A percentile compares a stretch with the other conserved stretches of the same genome.
Conservation (phyloP, 2,113 vertebrate genomes). For the Daubentonia madagascariensis region DNA sequence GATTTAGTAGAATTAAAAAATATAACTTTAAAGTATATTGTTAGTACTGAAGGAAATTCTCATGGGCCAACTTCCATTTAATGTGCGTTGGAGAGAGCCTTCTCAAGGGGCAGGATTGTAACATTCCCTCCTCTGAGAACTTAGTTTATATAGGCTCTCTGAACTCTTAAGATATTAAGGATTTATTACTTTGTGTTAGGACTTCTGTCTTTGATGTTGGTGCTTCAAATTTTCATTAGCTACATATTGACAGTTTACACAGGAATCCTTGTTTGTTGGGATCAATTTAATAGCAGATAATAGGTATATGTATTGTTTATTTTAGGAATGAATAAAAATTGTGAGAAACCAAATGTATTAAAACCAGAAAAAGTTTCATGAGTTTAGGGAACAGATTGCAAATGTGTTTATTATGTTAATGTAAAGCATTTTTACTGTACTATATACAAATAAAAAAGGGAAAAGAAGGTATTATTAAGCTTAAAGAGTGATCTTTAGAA, state of each 20-base stretch:
- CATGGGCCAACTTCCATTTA: background rate
- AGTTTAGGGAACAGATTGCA: background rate
- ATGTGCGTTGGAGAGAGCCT: background rate
- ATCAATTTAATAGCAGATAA: slow-evolving; percentile 28
- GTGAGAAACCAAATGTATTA: background rate
- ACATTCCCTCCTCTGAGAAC: background rate
- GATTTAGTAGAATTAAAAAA: background rate
- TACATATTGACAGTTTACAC: background rate
- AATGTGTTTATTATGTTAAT: slow-evolving; percentile 27
- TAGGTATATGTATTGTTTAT: background rate
- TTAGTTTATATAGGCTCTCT: background rate
- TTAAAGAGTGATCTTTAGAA: slow-evolving; percentile 9
- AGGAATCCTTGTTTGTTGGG: background rate
- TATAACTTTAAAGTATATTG: background rate
- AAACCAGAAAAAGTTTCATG: background rate
- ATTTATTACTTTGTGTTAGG: background rate
- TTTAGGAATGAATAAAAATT: background rate
- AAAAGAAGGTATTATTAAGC: background rate
- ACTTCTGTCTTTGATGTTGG: background rate
- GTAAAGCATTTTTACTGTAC: background rate
- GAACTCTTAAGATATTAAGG: background rate
- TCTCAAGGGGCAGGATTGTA: background rate
- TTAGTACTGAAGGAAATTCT: background rate
- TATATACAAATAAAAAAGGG: background rate
- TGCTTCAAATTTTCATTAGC: background rate